Conservation (phyloP, 2,888 invertebrate species). For the Hydropsyche betteni region DNA sequence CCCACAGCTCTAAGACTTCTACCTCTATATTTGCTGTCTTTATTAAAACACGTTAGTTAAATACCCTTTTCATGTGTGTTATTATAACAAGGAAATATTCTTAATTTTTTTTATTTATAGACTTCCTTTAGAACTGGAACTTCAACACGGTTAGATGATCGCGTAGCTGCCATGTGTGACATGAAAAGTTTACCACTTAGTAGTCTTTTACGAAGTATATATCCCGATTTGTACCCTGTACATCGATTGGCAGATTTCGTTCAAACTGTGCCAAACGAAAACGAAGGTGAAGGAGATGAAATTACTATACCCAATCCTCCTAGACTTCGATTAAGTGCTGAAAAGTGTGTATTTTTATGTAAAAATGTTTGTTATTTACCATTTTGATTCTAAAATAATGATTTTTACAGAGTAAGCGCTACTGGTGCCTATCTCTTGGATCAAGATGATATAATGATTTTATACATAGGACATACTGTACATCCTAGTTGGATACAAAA, state of each 20-base stretch:
- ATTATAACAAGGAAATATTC: neutral
- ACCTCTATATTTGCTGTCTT: slow-evolving; percentile 87
- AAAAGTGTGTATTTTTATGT: slow-evolving; percentile 63
- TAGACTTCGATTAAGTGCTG: slow-evolving; percentile 84
- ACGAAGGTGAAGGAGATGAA: slow-evolving; percentile 59
- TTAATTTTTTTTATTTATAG: slow-evolving; percentile 61
- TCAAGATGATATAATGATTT: slow-evolving; percentile 79
- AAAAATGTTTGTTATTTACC: too few relatives aligned
- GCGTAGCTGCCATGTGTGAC: slow-evolving; percentile 91
- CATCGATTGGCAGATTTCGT: slow-evolving; percentile 73
- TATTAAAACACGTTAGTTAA: slow-evolving; percentile 82
- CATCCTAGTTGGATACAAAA: slow-evolving; percentile 78
- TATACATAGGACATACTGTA: slow-evolving; percentile 86
- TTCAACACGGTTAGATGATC: slow-evolving; percentile 90
- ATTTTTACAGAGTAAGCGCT: slow-evolving; percentile 68
- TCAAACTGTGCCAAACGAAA: slow-evolving; percentile 56
- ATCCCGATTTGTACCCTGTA: slow-evolving; percentile 92
- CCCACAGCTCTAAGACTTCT: slow-evolving; percentile 82
- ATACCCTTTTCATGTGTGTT: neutral
- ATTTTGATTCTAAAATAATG: neutral
- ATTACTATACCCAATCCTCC: slow-evolving; percentile 72
- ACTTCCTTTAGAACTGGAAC: slow-evolving; percentile 88
- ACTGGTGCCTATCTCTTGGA: slow-evolving; percentile 93
- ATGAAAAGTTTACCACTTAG: slow-evolving; percentile 88
- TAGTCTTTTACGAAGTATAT: slow-evolving; percentile 83